Conservation (phyloP, 2,888 invertebrate genomes). For the Oligia fasciuncula region DNA sequence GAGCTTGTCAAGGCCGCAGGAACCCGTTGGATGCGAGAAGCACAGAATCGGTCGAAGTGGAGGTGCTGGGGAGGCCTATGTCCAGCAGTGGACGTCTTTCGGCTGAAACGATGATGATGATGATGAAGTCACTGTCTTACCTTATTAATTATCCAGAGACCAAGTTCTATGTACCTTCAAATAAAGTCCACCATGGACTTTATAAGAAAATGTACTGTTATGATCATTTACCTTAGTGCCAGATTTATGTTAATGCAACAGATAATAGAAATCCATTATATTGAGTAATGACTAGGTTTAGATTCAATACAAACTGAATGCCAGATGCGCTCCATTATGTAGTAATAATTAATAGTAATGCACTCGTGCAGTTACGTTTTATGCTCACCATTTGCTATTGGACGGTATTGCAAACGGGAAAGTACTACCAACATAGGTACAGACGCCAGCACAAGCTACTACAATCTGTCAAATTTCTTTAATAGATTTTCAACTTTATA, state of each 20-base stretch:
- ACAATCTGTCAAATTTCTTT: too few relatives aligned
- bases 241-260: constrained; percentile 35
- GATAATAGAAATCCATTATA: constrained; percentile 49
- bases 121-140: not conserved
- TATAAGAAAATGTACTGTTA: not conserved
- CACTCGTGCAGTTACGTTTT: constrained; percentile 29
- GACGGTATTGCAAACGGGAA: not conserved
- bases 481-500: too few relatives aligned
- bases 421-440: not conserved
- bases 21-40: too few relatives aligned
- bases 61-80: too few relatives aligned
- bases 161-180: not conserved
- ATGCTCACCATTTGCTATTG: constrained; percentile 25
- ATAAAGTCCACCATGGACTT: not conserved
- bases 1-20: too few relatives aligned
- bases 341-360: constrained; percentile 36
- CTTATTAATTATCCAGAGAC: not conserved
- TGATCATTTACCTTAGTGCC: not conserved
- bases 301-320: constrained; percentile 38
- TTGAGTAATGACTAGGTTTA: constrained; percentile 52
- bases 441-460: too few relatives aligned
- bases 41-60: too few relatives aligned
- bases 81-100: too few relatives aligned
- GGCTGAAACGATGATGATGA: too few relatives aligned
- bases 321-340: constrained; percentile 52